A percentile compares a stretch with the other conserved stretches of the same genome.
Evolutionary conservation across 2,113 vertebrate genomes (phyloP).

Genomic region (Hiodon tergisus): DNA sequence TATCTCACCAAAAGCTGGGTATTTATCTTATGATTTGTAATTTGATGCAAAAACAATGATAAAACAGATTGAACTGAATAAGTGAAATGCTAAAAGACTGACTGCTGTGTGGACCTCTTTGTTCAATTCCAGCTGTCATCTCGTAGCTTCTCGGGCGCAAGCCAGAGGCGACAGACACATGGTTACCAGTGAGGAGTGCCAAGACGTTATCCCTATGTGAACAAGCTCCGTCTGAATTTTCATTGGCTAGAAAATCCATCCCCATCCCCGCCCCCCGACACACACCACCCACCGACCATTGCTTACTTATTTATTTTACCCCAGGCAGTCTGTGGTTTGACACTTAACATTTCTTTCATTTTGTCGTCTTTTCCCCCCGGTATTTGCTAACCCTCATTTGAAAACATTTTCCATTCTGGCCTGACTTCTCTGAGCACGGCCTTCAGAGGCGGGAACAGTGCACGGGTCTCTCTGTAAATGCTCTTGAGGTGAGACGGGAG

Average conservation of each 20-base stretch:
- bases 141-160: neutral
- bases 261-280: neutral
- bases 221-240: neutral
- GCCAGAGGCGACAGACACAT: conserved; percentile 4
- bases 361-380: neutral
- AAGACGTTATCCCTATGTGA: neutral
- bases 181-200: neutral
- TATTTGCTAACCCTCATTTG: neutral
- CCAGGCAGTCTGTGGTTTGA: neutral
- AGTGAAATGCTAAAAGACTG: conserved; percentile 17
- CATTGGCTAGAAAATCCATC: neutral
- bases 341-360: neutral
- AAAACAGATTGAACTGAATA: conserved; percentile 14
- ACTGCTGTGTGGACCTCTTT: conserved; percentile 1
- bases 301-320: neutral
- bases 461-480: neutral
- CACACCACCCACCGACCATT: neutral
- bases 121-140: conserved; percentile 1
- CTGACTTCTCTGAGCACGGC: neutral
- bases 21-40: conserved; percentile 11
- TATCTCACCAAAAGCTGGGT: neutral
- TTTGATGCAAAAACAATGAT: conserved; percentile 13
- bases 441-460: neutral
- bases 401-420: neutral
- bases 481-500: no score